Evolutionary conservation across 2,797 vertebrate genomes (phyloP).

Genomic region (Falco cherrug): DNA sequence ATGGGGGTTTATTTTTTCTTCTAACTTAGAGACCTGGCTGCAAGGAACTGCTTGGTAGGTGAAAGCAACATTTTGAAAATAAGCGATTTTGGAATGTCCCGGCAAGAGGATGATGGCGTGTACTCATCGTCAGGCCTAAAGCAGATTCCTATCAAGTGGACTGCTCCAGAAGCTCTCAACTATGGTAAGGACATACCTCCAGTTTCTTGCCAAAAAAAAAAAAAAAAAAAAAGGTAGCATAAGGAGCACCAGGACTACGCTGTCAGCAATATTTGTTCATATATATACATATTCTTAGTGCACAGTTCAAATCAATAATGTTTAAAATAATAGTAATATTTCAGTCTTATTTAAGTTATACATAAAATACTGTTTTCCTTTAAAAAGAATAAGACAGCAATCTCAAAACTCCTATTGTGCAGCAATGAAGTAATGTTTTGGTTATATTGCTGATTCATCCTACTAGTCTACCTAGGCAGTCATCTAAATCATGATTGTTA

Average conservation of each 20-base stretch:
- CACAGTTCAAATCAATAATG: background rate
- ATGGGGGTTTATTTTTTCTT: conserved; percentile 46
- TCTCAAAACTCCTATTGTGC: background rate
- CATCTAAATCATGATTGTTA: background rate
- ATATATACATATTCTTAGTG: background rate
- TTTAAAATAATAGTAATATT: background rate
- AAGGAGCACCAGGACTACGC: background rate
- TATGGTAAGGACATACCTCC: conserved; percentile 82
- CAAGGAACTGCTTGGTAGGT: conserved; percentile 94
- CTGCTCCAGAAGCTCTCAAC: conserved; percentile 95
- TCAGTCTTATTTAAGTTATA: background rate
- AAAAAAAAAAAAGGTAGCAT: background rate
- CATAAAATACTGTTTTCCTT: background rate
- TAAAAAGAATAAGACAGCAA: background rate
- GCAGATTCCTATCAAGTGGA: conserved; percentile 99
- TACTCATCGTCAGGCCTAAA: conserved; percentile 97
- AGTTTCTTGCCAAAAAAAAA: background rate
- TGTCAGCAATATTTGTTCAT: background rate
- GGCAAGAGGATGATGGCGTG: conserved; percentile 95
- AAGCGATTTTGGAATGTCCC: conserved; percentile 98
- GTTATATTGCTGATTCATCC: background rate
- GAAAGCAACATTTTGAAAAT: conserved; percentile 93
- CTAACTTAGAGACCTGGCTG: conserved; percentile 90
- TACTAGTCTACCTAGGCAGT: background rate
- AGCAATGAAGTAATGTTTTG: background rate